Conservation (phyloP, 2,113 vertebrate species). For the Rhodinocichla rosea region DNA sequence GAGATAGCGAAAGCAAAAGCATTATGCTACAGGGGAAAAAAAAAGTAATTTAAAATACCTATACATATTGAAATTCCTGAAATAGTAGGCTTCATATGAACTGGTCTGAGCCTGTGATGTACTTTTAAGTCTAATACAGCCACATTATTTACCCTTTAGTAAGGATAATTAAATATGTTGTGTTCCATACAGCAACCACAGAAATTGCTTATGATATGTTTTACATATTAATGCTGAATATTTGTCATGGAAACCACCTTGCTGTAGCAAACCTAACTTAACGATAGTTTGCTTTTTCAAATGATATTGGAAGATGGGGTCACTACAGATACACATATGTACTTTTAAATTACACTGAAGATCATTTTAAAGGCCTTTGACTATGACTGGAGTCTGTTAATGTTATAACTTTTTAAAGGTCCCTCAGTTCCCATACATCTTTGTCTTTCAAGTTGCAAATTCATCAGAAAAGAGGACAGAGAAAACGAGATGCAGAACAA, state of each 20-base stretch:
- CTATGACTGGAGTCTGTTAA: background rate
- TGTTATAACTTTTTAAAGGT: background rate
- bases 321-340: background rate
- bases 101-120: background rate
- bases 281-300: background rate
- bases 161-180: background rate
- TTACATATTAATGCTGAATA: background rate
- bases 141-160: background rate
- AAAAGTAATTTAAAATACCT: background rate
- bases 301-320: accelerated
- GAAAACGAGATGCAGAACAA: background rate
- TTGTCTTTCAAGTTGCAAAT: background rate
- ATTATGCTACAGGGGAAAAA: background rate
- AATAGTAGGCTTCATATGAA: background rate
- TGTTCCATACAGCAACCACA: background rate
- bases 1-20: background rate
- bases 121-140: background rate
- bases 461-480: background rate
- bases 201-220: background rate
- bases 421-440: background rate
- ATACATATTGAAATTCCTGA: background rate
- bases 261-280: background rate
- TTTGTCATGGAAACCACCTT: background rate
- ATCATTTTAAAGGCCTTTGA: background rate
- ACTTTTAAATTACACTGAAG: background rate